Base-by-base conservation (phyloP, 2,113 vertebrate genomes). In the Hyperopisus bebe region DNA sequence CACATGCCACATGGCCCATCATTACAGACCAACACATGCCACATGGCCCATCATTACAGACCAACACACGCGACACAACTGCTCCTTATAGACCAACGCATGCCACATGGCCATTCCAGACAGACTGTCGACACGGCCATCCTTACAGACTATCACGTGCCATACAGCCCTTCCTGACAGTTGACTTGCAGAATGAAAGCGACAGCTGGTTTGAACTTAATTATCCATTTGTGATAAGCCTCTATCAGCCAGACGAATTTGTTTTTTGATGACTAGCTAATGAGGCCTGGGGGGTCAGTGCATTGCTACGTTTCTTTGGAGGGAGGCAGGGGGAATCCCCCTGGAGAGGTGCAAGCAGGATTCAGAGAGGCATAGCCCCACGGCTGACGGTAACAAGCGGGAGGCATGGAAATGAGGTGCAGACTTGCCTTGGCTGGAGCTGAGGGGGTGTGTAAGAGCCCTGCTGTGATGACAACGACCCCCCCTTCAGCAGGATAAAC, bases 171-270 rank as follows among this genome's bases (percentile, higher is more conserved):
- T 17, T 48, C 46, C 46, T 50, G 62, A 48, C 47, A 9, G 5
- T 50, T n/a, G 21, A 85, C 42, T 24, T 5, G 11, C 83, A 80
- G 27, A 27, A 46, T 89, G 9, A 83, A 82, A 83, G 1, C 88
- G 90, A 92, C 90, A 92, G 92, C 93, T 93, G 92, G 92, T 93
- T 94, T 93, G 90, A 90, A 94, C 91, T 93, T 94, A 94, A 94
- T 94, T 94, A 94, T 94, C 35, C 55, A 6, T 66, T 66, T 58
- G 93, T 94, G 94, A 94, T 94, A 94, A 94, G 90, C 89, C 89
- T 92, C 85, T 94, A 95, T 94, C 94, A 94, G 92, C 91, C 90
- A 66, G 93, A 86, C 91, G 90, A 91, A 92, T 94, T 94, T 93
- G 92, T 92, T 94, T 93, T 94, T 88, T 89, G 70, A 50, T 39